A percentile compares a stretch with the other conserved stretches of the same genome.
Evolutionary conservation across 2,797 vertebrate genomes (phyloP).

Genomic region (Spinibarbus caldwelli): DNA sequence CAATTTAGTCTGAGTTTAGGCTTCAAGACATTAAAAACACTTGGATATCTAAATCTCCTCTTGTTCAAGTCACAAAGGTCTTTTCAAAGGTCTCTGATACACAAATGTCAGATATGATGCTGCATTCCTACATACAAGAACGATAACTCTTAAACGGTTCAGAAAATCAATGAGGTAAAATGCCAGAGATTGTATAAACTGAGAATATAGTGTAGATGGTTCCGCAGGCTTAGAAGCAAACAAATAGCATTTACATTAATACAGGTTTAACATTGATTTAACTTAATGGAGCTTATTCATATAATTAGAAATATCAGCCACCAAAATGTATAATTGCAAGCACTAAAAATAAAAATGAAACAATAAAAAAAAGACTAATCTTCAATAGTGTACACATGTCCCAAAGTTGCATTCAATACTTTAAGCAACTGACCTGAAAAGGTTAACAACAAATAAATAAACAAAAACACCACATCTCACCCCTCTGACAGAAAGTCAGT

Average conservation of each 20-base stretch:
- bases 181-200: neutral
- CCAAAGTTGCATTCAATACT: too few relatives aligned
- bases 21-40: neutral
- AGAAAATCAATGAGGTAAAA: neutral
- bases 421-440: too few relatives aligned
- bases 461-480: constrained; percentile 63
- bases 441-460: too few relatives aligned
- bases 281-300: neutral
- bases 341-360: too few relatives aligned
- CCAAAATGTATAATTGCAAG: too few relatives aligned
- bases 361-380: too few relatives aligned
- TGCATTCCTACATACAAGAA: neutral
- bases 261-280: neutral
- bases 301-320: neutral
- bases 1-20: neutral
- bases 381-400: too few relatives aligned
- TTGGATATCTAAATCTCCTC: neutral
- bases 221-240: neutral
- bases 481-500: constrained; percentile 58
- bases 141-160: neutral
- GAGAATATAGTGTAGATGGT: neutral
- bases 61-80: constrained; percentile 65
- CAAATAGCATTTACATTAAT: neutral
- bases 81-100: constrained; percentile 67
- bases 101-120: constrained; percentile 24